phyloP scores from a whole-genome alignment of 2,797 vertebrate genomes.

The Gobionotothen gibberifrons region DNA sequence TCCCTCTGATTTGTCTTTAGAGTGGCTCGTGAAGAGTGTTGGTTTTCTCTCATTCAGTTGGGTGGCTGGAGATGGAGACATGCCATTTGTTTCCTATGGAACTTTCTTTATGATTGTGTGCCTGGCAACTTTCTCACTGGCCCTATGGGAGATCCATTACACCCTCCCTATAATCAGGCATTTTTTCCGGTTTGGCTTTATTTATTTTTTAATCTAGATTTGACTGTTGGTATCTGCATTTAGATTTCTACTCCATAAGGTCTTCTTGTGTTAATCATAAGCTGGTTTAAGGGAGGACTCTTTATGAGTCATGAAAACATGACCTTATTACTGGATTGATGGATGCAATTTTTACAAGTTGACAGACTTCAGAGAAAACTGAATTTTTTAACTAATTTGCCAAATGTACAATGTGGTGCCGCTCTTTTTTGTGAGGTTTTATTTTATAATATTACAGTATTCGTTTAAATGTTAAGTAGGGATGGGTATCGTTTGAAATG shows the following conservation, averaged over 20 bases:
- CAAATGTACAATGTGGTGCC: neutral
- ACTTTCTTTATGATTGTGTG: neutral
- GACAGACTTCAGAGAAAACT: neutral
- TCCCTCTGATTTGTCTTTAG: constrained; percentile 40
- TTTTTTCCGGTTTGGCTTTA: neutral
- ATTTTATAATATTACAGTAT: neutral
- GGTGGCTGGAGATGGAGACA: neutral
- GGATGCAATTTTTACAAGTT: no score
- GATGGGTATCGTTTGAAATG: no score
- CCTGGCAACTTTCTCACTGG: neutral
- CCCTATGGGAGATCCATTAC: neutral
- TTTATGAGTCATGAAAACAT: neutral
- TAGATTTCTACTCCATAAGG: neutral
- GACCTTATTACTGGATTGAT: neutral
- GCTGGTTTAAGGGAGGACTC: neutral
- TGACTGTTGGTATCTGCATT: neutral
- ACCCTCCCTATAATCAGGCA: neutral
- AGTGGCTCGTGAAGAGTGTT: constrained; percentile 22
- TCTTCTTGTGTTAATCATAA: neutral
- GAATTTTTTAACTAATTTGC: neutral
- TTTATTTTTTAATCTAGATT: neutral
- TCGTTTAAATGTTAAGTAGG: neutral
- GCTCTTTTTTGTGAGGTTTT: neutral
- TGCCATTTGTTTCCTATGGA: neutral
- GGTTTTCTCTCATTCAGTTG: constrained; percentile 9